Base-by-base conservation (phyloP, 2,888 invertebrate species). In the Tiliacea citrago region DNA sequence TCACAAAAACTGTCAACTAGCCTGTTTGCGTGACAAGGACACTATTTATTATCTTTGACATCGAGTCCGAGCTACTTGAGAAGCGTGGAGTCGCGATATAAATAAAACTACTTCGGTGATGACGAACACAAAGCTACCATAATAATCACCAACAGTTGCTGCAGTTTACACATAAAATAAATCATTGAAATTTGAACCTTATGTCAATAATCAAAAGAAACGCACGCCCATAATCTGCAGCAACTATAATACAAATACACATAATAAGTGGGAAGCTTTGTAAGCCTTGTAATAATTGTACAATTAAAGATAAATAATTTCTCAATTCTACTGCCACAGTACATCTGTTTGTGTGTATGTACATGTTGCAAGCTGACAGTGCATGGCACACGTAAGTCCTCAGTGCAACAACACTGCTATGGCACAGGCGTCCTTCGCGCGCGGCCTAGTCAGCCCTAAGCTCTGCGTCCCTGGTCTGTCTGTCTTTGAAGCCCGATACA, bases 351-450 rank as follows among this genome's bases (percentile, higher is more conserved):
- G 49, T 71, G 68, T 72, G 63, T 71, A 67, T 63, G 35, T 58
- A 74, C 68, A 67, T 60, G 69, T 77, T 65, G 77, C 71, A 86
- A 86, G 76, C 81, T 73, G 75, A 35, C 47, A 67, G 86, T 86
- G 86, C 49, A 71, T 72, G 67, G 70, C 51, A 74, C 65, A 24
- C 55, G 62, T 55, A 62, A 63, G 63, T 70, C 72, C 29, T 55
- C 47, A 61, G 77, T 79, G 82, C 49, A 49, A 66, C 63, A 79
- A 75, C 72, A 80, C 69, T 73, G 45, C 57, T 75, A 78, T 35
- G 29, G 70, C 57, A 68, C 77, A 78, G 62, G 53, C 73, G 35
- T 57, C 73, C 55, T 57, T 57, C 74, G 75, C 77, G 82, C 79
- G 70, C 71, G 55, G 73, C 83, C 83, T 68, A 73, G 66, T 68